Base-by-base conservation (phyloP, 37 sponge, comb jelly and placozoan genomes). In the Diacarnus erythraeanus region DNA sequence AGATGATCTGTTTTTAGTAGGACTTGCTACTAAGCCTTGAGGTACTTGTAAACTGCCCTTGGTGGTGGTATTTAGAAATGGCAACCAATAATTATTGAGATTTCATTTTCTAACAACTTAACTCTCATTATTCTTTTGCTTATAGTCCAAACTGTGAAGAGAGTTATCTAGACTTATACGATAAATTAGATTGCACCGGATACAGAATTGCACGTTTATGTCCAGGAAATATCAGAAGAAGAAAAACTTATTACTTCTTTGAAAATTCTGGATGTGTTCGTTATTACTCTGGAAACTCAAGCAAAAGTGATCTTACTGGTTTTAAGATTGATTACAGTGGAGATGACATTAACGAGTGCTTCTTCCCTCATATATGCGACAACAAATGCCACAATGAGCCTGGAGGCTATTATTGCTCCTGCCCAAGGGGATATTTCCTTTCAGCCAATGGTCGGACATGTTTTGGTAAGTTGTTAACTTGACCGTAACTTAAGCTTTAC, bases 281-380 rank as follows among this genome's bases (percentile, higher is more conserved):
- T 0, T 81, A 36, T 30, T 51, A 72, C 37, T 59, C 82, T 1
- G 54, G 42, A 61, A 51, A 9, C 3, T 36, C 58, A 1, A 70
- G 23, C 3, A 27, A 17, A 6, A 10, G 37, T 6, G 38, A 26
- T 22, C 5, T 47, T 25, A 69, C 29, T 21, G 82, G 82, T 44
- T 82, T 82, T 34, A 38, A 44, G 21, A 22, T 41, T 0, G 26
- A 8, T 3, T 69, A 56, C 51, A 42, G 9, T 51, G 68, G 57
- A 22, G 25, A 25, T 51, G 86, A 90, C 64, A 34, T 82, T 0
- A 57, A 90, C 66, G 91, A 90, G 39, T 90, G 91, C 74, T 5
- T 2, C 1, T 33, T 65, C 1, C n/a, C 20, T 69, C 74, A 35
- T n/a, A 23, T 3, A 12, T 90, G 91, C 44, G 71, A 72, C 40